Base-by-base conservation (phyloP, 2,888 invertebrate genomes). In the Oligia strigilis region DNA sequence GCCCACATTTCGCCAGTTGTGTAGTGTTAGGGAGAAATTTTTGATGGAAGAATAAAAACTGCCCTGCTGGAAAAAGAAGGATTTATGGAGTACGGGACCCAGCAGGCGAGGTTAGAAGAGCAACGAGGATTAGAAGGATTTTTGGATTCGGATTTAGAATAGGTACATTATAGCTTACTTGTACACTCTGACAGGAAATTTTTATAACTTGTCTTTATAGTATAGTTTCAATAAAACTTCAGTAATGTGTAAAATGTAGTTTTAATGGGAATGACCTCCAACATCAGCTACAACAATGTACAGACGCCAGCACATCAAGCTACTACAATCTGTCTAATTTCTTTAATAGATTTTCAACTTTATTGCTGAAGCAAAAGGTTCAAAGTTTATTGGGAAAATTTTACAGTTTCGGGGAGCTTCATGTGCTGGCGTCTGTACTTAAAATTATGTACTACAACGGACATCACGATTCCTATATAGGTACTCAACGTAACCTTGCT, bases 191-290 rank as follows among this genome's bases (percentile, higher is more conserved):
- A 6, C 4, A 8, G 72, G 11, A 55, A 13, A 6, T n/a, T 52
- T 60, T 46, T 55, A 67, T 55, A 36, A 60, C n/a, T 36, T 36
- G 58, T 5, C 0, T 19, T 19, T 36, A 52, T 67, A n/a, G 66
- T 67, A 46, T 75, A 23, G 52, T 55, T 66, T 79, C 87, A 93
- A 93, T 92, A 93, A 93, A 94, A 93, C 83, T 72, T 88, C 65
- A 74, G 79, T 75, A 85, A 84, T 93, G 95, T 96, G 95, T 95
- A 96, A 96, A 96, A 96, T 95, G 95, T 95, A 95, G 91, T 95
- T 96, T 97, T 97, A 97, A 95, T 96, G 96, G 94, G 93, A 95
- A 95, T 95, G 95, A 94, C 93, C 93, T 94, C 94, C 94, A 95
- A 95, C 94, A 94, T 95, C 92, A 78, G 86, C 89, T 87, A 93